Percentiles rank a stretch among this genome's conserved stretches.
Conservation (phyloP, 2,888 invertebrate species). For the Perizoma flavofasciatum region DNA sequence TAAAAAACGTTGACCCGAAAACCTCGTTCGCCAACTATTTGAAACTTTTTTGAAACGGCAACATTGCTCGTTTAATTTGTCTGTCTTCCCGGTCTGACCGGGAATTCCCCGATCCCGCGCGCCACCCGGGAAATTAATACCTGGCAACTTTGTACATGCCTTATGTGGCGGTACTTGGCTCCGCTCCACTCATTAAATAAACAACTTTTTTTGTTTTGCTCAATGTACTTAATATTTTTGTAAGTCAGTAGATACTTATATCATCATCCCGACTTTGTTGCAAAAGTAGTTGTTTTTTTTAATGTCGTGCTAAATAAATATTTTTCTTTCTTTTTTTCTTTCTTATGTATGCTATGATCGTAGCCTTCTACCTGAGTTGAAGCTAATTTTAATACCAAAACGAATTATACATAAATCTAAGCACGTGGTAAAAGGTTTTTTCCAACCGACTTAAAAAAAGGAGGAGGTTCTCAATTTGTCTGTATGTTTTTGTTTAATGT, state of each 20-base stretch:
- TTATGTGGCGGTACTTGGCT: slow-evolving; percentile 34
- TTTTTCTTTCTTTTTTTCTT: no score
- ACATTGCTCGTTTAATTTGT: slow-evolving; percentile 45
- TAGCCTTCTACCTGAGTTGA: no score
- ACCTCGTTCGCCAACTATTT: slow-evolving; percentile 15
- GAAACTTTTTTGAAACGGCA: slow-evolving; percentile 38
- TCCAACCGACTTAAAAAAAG: no score
- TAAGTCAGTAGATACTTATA: background rate
- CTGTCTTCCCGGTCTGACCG: slow-evolving; percentile 42
- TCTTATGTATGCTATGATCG: no score
- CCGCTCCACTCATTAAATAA: slow-evolving; percentile 18
- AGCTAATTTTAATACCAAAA: no score
- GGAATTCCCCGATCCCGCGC: slow-evolving; percentile 48
- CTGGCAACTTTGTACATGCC: slow-evolving; percentile 54
- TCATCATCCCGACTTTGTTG: no score
- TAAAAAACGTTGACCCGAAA: slow-evolving; percentile 14
- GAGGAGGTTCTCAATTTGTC: no score
- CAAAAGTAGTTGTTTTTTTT: no score
- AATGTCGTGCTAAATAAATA: no score
- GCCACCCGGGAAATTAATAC: slow-evolving; percentile 63
- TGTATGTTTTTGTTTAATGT: no score
- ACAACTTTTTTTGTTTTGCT: slow-evolving; percentile 17
- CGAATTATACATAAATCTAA: no score
- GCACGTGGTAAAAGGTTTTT: no score
- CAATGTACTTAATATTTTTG: background rate